These are phyloP conservation scores for Plutella xylostella DNA, from an alignment of 2,888 invertebrate genomes.

Conservation along the genomic window DNA sequence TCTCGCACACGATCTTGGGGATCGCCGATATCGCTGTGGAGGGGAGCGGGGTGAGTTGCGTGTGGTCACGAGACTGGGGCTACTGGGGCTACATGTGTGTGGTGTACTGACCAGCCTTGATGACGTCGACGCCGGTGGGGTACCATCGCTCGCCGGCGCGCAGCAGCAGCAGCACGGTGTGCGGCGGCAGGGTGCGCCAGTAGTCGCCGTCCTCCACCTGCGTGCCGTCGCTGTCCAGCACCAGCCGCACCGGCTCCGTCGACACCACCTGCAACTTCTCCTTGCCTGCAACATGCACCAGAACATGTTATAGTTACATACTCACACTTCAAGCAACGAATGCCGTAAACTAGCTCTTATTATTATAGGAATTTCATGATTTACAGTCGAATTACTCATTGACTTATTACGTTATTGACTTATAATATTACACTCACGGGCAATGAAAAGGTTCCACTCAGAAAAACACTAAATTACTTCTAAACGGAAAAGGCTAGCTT, in stretches of 20 bases:
- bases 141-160: conserved; percentile 93
- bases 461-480: too few species aligned
- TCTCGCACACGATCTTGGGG: conserved; percentile 97
- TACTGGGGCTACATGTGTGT: neutral
- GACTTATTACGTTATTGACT: too few species aligned
- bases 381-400: too few species aligned
- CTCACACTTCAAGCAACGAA: too few species aligned
- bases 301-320: too few species aligned
- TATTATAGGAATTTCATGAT: too few species aligned
- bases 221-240: conserved; percentile 95
- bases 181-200: conserved; percentile 92
- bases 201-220: conserved; percentile 97
- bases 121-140: conserved; percentile 94
- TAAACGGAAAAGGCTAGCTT: too few species aligned
- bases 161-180: conserved; percentile 89
- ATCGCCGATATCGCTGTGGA: conserved; percentile 92
- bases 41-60: too few species aligned
- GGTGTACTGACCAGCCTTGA: conserved; percentile 83
- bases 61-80: neutral
- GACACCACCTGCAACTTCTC: conserved; percentile 91
- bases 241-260: conserved; percentile 89
- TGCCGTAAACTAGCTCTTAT: too few species aligned
- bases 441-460: too few species aligned
- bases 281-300: conserved; percentile 71
- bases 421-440: too few species aligned